Evolutionary conservation across 2,113 vertebrate species (phyloP), one percentile per base, ranked within the genome.

Genomic region (Oncorhynchus keta): DNA sequence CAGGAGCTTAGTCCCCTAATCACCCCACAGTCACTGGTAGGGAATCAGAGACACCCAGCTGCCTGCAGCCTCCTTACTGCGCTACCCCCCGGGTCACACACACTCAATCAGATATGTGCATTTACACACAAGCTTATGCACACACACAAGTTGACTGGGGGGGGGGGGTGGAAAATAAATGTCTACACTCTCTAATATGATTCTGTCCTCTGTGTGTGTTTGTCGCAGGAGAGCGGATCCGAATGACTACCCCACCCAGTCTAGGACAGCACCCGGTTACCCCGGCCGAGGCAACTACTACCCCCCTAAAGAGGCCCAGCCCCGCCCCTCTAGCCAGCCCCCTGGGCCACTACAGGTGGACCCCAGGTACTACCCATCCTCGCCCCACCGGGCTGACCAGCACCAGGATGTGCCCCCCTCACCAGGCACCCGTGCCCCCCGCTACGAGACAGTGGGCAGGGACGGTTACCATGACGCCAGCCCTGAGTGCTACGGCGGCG

Each of bases 391-490:
- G 74, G 93, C 93, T 57, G 93, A 93, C 1, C 75, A 90, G 1
- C 92, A 95, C 57, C 95, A 97, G 79, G 96, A 98, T 0, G 85
- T 95, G 2, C 96, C 96, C 0, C 95, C 95, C 0, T 84, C 90
- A 2, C 83, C 86, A 0, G 90, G 73, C 69, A 81, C 79, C 86
- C 55, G 92, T 83, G 11, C 72, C 4, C 39, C 20, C 72, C 84
- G 90, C 67, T 95, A 95, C 13, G 91, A 84, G 5, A 90, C 88
- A 0, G 55, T 24, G 0, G 70, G 22, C 93, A 71, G 76, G 81
- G 88, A 75, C 62, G 75, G 71, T 30, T 91, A 91, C 82, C 91
- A 85, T 0, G 91, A 89, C n/a, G 88, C 89, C 81, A 95, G 77
- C 49, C 79, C 83, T 1, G 93, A 94, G 13, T 91, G 73, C 45